Evolutionary conservation across 1,140 invertebrate species (phyloP), one percentile per base, ranked within the genome.

Genomic region (Onthophagus taurus): DNA sequence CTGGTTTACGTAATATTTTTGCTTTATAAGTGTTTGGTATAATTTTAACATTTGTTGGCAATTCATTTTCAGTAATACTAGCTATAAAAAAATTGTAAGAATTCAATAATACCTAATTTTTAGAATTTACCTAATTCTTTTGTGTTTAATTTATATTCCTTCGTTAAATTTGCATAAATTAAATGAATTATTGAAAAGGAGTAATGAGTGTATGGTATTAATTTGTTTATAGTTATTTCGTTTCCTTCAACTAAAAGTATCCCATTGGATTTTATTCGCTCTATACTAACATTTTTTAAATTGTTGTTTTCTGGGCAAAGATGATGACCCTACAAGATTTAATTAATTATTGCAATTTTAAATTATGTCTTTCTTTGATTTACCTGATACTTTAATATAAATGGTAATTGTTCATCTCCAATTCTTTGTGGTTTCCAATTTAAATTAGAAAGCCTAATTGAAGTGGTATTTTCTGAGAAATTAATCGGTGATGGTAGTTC

Each of bases 311-410:
- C 3, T 9, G n/a, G 1, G 11, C 34, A 36, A 36, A 36, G 16
- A 36, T 36, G 18, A 20, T 20, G 19, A 9, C 34, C 34, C 34
- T 36, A 9, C 9, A 36, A 21, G 21, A 16, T 21, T 36, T 17
- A n/a, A 36, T 3, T 20, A 36, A 17, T 18, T 12, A 21, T n/a
- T 36, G n/a, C 5, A 1, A 11, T 19, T 20, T 11, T 19, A 19
- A n/a, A 21, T 26, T 26, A 7, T n/a, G 12, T 9, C 8, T 13
- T 12, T 36, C 19, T 36, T 11, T n/a, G n/a, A n/a, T n/a, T n/a
- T n/a, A 36, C 34, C 34, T 36, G n/a, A 17, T 36, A 36, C 8
- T 18, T 36, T 17, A 20, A 3, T 3, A 36, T 36, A n/a, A 20
- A 36, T n/a, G 34, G 34, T 16, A 19, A 13, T 2, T 18, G 34